These are phyloP conservation scores for Noctilio leporinus DNA, from an alignment of 2,113 vertebrate genomes.

Conservation along the genomic window DNA sequence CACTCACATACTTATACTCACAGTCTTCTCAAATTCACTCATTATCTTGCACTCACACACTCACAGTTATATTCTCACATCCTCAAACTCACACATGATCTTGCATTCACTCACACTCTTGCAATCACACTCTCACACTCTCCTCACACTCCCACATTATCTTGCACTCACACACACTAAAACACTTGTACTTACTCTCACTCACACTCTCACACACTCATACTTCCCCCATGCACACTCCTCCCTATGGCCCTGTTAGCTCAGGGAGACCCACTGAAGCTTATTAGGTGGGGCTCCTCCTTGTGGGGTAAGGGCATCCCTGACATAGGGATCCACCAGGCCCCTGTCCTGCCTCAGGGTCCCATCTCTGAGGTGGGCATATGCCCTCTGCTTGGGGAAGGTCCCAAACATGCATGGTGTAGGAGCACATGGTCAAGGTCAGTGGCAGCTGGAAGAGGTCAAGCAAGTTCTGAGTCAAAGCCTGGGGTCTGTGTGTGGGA, in stretches of 20 bases:
- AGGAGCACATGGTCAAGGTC: not conserved
- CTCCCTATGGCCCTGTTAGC: not conserved
- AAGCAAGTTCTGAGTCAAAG: not conserved
- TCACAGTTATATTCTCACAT: not conserved
- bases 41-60: not conserved
- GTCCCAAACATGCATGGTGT: not conserved
- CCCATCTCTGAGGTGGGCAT: accelerated
- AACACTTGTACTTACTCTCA: too few species aligned
- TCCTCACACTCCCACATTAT: accelerated
- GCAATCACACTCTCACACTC: not conserved
- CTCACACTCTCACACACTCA: not conserved
- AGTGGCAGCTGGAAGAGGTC: not conserved
- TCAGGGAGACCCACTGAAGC: not conserved
- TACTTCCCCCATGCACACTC: too few species aligned
- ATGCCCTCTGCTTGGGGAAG: not conserved
- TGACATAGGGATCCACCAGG: accelerated
- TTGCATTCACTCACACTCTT: not conserved
- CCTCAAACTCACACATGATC: not conserved
- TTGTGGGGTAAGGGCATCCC: not conserved
- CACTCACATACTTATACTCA: not conserved
- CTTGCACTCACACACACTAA: not conserved
- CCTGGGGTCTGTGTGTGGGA: accelerated
- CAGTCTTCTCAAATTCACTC: accelerated
- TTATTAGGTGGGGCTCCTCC: accelerated
- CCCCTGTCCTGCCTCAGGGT: accelerated